phyloP scores from a whole-genome alignment of 1,140 invertebrate species.

The Manduca sexta region DNA sequence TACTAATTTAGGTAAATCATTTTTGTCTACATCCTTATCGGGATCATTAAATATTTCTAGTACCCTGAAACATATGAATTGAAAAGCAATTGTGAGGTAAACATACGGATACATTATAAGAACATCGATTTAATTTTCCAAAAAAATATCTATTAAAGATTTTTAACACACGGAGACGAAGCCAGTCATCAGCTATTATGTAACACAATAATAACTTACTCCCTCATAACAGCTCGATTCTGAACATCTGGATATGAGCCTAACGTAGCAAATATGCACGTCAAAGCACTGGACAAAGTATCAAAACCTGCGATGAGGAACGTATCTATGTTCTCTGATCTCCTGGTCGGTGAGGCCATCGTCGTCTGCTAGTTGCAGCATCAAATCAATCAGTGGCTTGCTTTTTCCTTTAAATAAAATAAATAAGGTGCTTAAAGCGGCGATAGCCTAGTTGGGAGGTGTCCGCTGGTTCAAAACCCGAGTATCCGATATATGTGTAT shows the following conservation, averaged over 20 bases:
- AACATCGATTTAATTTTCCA: no score
- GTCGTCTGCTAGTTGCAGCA: constrained; percentile 7
- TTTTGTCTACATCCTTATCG: constrained; percentile 5
- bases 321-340: constrained; percentile 1
- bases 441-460: no score
- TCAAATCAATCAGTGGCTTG: constrained; percentile 7
- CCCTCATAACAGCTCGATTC: neutral
- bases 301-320: neutral
- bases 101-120: no score
- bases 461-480: no score
- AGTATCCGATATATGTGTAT: no score
- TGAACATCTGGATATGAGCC: neutral
- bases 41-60: constrained; percentile 3
- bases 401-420: constrained; percentile 1
- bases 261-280: neutral
- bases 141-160: no score
- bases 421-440: no score
- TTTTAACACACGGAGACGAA: no score
- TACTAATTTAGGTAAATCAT: constrained; percentile 5
- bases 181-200: no score
- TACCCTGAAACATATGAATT: constrained; percentile 7
- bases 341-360: constrained; percentile 6
- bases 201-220: constrained; percentile 4
- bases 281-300: neutral
- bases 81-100: no score